Evolutionary conservation across 2,888 invertebrate genomes (phyloP), one percentile per base, ranked within the genome.

Genomic region (Nudaria mundana): DNA sequence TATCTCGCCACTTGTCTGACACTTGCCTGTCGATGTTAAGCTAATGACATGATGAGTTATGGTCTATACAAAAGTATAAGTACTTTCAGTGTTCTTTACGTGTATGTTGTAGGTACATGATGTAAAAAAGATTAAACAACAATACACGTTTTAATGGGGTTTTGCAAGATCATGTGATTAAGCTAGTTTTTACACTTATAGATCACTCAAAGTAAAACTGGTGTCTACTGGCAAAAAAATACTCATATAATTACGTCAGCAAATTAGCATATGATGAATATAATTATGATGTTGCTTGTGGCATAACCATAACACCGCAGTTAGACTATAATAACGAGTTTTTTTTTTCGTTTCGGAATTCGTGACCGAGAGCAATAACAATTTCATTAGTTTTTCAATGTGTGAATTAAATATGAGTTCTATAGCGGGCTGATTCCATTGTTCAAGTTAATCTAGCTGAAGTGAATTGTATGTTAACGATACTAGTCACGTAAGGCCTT

Each of bases 331-430:
- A 66, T 70, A 65, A 58, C 62, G 47, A 67, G 57, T 61, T 57
- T 61, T 61, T 57, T 61, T 71, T 67, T 63, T 68, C 66, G 63
- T 76, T 78, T 73, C 62, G 66, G 62, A 58, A 48, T 71, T 78
- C 82, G 83, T 83, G 82, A 79, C 78, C 53, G 56, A 60, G 49
- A 44, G 64, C 71, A 75, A 75, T 81, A 76, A 80, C 66, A 53
- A 68, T 72, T 71, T 66, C 60, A 74, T 79, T 79, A 67, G 67
- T 71, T 75, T 76, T 75, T 74, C 63, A 67, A 71, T 71, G 66
- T 76, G 69, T 66, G 69, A 72, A 76, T 72, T 68, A 70, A 67
- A 70, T 64, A 60, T 48, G 47, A 65, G 63, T 66, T 67, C 56
- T 58, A 60, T 63, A 65, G 56, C 56, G 47, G 47, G 52, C 54